phyloP scores from a whole-genome alignment of 1,140 invertebrate genomes.

The Plutomurus gul region DNA sequence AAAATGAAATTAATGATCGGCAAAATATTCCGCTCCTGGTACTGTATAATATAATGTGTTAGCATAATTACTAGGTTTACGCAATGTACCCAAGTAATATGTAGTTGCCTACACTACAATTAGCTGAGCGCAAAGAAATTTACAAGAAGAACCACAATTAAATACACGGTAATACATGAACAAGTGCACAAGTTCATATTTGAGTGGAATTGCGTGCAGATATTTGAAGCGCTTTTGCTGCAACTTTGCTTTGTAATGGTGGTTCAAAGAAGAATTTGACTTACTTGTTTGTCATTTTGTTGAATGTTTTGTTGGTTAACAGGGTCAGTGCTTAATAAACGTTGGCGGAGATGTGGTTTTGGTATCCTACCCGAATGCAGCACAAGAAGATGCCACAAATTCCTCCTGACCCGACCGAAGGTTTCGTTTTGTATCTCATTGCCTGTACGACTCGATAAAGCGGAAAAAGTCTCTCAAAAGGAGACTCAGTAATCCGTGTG shows the following conservation, averaged over 20 bases:
- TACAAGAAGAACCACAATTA: no score
- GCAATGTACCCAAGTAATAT: no score
- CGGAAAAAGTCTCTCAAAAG: background rate
- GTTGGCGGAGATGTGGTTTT: slow-evolving; percentile 91
- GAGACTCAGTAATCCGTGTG: slow-evolving; percentile 28
- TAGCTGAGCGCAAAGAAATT: no score
- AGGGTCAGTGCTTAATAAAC: slow-evolving; percentile 89
- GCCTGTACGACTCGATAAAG: background rate
- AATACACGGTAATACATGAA: no score
- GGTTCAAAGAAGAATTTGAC: background rate
- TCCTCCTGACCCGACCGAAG: slow-evolving; percentile 21
- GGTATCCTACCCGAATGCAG: slow-evolving; percentile 62
- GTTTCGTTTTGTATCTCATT: background rate
- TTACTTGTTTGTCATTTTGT: background rate
- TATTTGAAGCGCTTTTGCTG: no score
- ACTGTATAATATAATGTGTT: no score
- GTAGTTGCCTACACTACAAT: no score
- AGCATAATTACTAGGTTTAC: no score
- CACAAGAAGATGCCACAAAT: background rate
- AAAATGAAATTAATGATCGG: no score
- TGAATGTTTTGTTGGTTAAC: slow-evolving; percentile 59
- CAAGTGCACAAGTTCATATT: no score
- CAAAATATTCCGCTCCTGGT: no score
- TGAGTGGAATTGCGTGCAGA: background rate
- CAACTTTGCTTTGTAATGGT: no score